Percentiles rank a stretch among this genome's conserved stretches.
Evolutionary conservation across 1,140 invertebrate species (phyloP).

Genomic region (Anthonomus grandis): DNA sequence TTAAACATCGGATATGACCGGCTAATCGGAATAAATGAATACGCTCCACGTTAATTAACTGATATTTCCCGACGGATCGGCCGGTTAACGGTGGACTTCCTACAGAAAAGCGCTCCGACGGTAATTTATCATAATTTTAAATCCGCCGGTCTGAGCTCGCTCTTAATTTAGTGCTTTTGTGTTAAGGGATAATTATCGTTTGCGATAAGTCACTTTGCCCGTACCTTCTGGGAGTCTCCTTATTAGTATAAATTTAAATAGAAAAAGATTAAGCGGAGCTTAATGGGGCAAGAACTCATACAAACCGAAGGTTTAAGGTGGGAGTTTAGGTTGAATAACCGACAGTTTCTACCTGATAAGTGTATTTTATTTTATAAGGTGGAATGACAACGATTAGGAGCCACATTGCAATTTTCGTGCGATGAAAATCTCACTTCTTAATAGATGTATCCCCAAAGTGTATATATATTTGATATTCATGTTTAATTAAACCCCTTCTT

Average conservation of each 20-base stretch:
- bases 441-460: no score
- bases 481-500: background rate
- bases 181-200: slow-evolving; percentile 18
- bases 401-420: no score
- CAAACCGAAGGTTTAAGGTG: no score
- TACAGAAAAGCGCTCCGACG: slow-evolving; percentile 6
- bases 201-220: slow-evolving; percentile 17
- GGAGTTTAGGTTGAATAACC: no score
- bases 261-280: no score
- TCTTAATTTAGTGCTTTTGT: slow-evolving; percentile 24
- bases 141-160: slow-evolving; percentile 6
- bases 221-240: background rate
- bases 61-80: background rate
- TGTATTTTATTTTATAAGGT: no score
- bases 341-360: no score
- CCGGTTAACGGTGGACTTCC: slow-evolving; percentile 14
- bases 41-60: slow-evolving; percentile 2
- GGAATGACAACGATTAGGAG: no score
- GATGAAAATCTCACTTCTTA: no score
- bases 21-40: slow-evolving; percentile 14
- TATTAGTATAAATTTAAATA: no score
- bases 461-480: no score
- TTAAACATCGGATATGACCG: background rate
- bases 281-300: no score
- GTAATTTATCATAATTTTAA: slow-evolving; percentile 29